These are phyloP conservation scores for Drosophila pruinosa DNA, from an alignment of 1,140 invertebrate genomes.

Conservation along the genomic window DNA sequence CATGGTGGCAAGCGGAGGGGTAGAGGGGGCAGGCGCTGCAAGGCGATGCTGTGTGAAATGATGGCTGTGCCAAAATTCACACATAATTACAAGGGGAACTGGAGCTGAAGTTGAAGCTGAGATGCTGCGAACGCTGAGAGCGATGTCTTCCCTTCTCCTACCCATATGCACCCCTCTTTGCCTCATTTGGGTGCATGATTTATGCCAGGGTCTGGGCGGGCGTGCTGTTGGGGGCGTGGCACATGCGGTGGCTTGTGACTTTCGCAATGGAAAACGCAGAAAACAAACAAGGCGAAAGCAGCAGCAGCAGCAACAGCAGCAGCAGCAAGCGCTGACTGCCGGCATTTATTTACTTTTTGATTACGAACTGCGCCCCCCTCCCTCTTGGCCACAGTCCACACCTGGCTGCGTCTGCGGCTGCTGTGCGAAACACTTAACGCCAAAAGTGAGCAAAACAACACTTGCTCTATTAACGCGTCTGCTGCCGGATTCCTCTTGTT, in stretches of 20 bases:
- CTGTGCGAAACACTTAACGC: constrained; percentile 81
- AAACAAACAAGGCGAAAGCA: constrained; percentile 71
- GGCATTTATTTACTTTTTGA: constrained; percentile 74
- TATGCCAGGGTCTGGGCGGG: constrained; percentile 19
- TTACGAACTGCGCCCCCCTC: constrained; percentile 29
- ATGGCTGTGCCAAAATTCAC: constrained; percentile 61
- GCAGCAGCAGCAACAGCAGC: no score
- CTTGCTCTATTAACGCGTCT: constrained; percentile 80
- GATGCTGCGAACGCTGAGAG: neutral
- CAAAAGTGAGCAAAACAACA: constrained; percentile 82
- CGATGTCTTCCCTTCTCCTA: neutral
- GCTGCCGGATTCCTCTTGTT: constrained; percentile 3
- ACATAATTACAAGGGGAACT: constrained; percentile 56
- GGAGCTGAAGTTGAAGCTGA: constrained; percentile 6
- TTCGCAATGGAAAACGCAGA: constrained; percentile 23
- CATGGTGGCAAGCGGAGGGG: neutral
- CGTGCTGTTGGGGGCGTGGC: constrained; percentile 60
- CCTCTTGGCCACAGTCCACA: neutral
- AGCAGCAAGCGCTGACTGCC: constrained; percentile 45
- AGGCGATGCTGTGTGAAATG: constrained; percentile 9
- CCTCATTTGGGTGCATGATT: constrained; percentile 26
- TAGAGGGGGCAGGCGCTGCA: neutral
- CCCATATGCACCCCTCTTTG: no score
- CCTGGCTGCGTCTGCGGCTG: neutral
- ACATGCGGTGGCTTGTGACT: constrained; percentile 41